Evolutionary conservation across 2,797 vertebrate genomes (phyloP), one percentile per base, ranked within the genome.

Genomic region (Arnoldichthys spilopterus): DNA sequence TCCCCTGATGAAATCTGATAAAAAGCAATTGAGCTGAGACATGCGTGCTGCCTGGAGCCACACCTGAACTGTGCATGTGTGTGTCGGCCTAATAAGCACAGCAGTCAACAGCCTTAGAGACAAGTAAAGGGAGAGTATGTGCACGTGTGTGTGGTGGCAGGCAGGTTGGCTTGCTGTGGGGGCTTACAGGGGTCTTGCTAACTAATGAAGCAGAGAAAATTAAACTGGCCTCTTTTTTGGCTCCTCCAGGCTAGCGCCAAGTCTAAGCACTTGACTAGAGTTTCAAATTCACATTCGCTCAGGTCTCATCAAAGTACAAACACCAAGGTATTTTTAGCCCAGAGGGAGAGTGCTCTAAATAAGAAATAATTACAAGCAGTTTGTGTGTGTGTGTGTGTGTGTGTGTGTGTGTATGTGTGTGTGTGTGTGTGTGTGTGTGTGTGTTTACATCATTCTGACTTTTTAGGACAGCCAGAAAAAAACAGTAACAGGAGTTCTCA

Each of bases 401-500:
- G n/a, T n/a, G n/a, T 80, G 90, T 86, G 87, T 87, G 90, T 86
- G 89, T 87, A 92, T 78, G 87, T 86, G 63, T 62, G 74, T 54
- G 72, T 26, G 20, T 34, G 51, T 74, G 64, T 78, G 66, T 54
- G 62, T 64, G 56, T 59, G 40, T 16, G 71, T 9, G 3, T 18
- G 13, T 28, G 12, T 16, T 28, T 28, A 54, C 22, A 6, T 13
- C 11, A n/a, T 54, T 7, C n/a, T 53, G 20, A 53, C 15, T n/a
- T n/a, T n/a, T n/a, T n/a, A n/a, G n/a, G n/a, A n/a, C 16, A 49
- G 5, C 15, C 47, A 49, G 47, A 1, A n/a, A 22, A n/a, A 20
- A 6, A n/a, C n/a, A n/a, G n/a, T n/a, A n/a, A n/a, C n/a, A n/a
- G n/a, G n/a, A n/a, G n/a, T n/a, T n/a, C n/a, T n/a, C n/a, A n/a